Base-by-base conservation (phyloP, 92 coral and sea anemone species). In the Phenganax subtilis region DNA sequence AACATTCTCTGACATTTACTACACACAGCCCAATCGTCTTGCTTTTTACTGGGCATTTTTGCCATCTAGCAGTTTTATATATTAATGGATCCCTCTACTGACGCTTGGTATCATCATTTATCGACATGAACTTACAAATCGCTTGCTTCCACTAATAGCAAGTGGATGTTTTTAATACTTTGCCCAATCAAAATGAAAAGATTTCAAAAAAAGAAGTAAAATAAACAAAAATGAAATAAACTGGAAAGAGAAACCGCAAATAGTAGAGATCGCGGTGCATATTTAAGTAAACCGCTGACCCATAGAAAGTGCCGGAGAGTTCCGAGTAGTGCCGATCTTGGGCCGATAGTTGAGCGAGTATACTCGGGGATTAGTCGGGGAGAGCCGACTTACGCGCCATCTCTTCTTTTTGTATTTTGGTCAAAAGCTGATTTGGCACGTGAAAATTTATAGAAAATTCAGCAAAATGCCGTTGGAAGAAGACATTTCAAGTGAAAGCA, bases 401-500 rank as follows among this genome's bases (percentile, higher is more conserved):
- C 79, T 52, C 47, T 37, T 5, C 5, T 37, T 37, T 37, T 27
- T 54, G 57, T 72, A 37, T 56, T 44, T 15, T 57, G 30, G 16
- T 76, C 81, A 76, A 76, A 57, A 51, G 72, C 20, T 6, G 61
- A 31, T 25, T 8, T 29, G 29, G 81, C 81, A 76, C 81, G 81
- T 78, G 72, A 62, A 78, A 51, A 30, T 6, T 55, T 10, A 0
- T 3, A 31, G 57, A 31, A 76, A 25, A 8, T 70, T 12, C 25
- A 14, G 14, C 72, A 44, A 37, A 78, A 78, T 78, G 82, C 82
- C 82, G 72, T 60, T 53, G 12, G 82, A 78, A 47, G 72, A 61
- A 37, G 57, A 78, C 52, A 44, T 67, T 6, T 78, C 82, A 78
- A 31, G 55, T n/a, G 82, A 78, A 14, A 78, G 82, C 58, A 78